Evolutionary conservation across 2,888 invertebrate genomes (phyloP).

Genomic region (Nemurella pictetii): DNA sequence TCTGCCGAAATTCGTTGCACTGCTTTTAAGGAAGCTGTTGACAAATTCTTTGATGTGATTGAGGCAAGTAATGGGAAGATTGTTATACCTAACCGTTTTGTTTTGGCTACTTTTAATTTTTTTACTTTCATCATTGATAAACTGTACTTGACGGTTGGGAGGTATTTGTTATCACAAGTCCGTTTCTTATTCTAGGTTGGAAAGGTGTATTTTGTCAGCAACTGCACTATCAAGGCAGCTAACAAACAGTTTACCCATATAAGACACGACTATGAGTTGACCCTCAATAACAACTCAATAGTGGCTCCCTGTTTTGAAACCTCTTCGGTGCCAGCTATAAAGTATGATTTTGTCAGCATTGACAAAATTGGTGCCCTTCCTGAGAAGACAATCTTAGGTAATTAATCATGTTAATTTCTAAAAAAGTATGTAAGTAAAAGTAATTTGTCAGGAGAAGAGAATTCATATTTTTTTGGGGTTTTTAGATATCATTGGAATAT

Average conservation of each 20-base stretch:
- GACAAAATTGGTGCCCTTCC: slow-evolving; percentile 68
- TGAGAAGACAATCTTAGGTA: slow-evolving; percentile 74
- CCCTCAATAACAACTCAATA: slow-evolving; percentile 74
- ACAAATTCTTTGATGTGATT: slow-evolving; percentile 85
- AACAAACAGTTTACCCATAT: slow-evolving; percentile 85
- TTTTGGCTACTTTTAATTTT: too few relatives aligned
- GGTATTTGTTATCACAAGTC: slow-evolving; percentile 4
- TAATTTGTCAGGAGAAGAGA: too few relatives aligned
- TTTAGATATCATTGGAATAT: slow-evolving; percentile 87
- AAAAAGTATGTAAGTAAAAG: slow-evolving; percentile 47
- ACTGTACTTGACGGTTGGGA: background rate
- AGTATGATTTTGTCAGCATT: slow-evolving; percentile 78
- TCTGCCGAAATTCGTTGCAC: slow-evolving; percentile 92
- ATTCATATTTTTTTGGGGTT: slow-evolving; percentile 41
- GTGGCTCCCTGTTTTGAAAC: slow-evolving; percentile 59
- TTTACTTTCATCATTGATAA: background rate
- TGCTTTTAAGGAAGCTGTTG: slow-evolving; percentile 84
- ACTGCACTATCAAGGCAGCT: slow-evolving; percentile 85
- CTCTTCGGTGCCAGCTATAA: slow-evolving; percentile 71
- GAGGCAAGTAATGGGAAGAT: slow-evolving; percentile 65
- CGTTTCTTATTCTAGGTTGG: slow-evolving; percentile 60
- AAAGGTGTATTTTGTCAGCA: slow-evolving; percentile 85
- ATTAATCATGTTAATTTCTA: background rate
- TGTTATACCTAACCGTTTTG: too few relatives aligned
- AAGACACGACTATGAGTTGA: slow-evolving; percentile 96